Evolutionary conservation across 2,888 invertebrate species (phyloP).

Genomic region (Celastrina argiolus): DNA sequence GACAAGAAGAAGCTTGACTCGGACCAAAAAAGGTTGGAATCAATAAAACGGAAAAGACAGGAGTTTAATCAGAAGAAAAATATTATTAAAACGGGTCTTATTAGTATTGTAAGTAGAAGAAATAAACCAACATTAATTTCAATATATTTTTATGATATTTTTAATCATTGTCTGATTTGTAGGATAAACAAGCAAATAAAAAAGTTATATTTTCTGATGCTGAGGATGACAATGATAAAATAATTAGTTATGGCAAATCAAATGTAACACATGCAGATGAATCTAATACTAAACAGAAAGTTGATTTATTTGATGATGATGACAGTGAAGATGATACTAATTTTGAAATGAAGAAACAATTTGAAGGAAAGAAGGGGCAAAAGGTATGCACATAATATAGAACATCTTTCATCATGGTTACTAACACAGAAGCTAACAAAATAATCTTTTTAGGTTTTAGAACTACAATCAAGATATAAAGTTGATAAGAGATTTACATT

Average conservation of each 20-base stretch:
- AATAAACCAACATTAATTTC: neutral
- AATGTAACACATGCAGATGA: slow-evolving; percentile 22
- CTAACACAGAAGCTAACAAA: no score
- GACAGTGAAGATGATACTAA: slow-evolving; percentile 74
- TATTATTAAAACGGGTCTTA: slow-evolving; percentile 81
- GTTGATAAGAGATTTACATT: slow-evolving; percentile 87
- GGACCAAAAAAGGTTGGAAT: slow-evolving; percentile 79
- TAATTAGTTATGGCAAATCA: slow-evolving; percentile 26
- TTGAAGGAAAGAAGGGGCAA: slow-evolving; percentile 81
- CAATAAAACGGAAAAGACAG: slow-evolving; percentile 80
- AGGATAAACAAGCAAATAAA: slow-evolving; percentile 76
- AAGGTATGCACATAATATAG: slow-evolving; percentile 56
- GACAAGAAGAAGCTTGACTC: slow-evolving; percentile 33
- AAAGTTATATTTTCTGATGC: slow-evolving; percentile 81
- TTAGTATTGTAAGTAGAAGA: slow-evolving; percentile 75
- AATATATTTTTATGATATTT: neutral
- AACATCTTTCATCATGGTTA: neutral
- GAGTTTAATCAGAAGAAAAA: slow-evolving; percentile 81
- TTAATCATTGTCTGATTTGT: slow-evolving; percentile 38
- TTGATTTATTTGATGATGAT: slow-evolving; percentile 69
- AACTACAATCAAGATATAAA: slow-evolving; percentile 84
- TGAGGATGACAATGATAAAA: slow-evolving; percentile 41
- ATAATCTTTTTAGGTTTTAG: slow-evolving; percentile 72
- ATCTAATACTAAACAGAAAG: slow-evolving; percentile 38
- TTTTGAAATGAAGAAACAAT: slow-evolving; percentile 81